Conservation (phyloP, 2,797 vertebrate species). For the Clarias platycephalus region DNA sequence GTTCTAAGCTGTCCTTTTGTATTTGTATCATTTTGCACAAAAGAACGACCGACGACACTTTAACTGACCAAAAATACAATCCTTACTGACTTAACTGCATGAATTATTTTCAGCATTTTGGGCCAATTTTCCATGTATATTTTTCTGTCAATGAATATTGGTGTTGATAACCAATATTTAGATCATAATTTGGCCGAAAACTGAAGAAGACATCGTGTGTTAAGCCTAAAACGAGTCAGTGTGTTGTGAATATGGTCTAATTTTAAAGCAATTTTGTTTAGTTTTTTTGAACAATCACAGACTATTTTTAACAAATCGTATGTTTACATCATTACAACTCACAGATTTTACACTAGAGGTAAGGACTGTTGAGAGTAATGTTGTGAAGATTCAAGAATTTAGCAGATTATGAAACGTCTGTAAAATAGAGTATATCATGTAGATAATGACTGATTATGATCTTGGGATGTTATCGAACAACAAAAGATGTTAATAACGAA, state of each 20-base stretch:
- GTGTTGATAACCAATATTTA: neutral
- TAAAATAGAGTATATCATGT: neutral
- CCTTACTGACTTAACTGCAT: neutral
- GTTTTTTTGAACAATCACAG: neutral
- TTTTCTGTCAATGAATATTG: neutral
- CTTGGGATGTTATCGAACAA: neutral
- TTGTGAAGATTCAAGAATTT: neutral
- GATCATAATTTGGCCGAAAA: neutral
- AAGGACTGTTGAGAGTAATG: neutral
- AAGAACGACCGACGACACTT: neutral
- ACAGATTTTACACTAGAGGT: neutral
- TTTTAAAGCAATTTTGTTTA: neutral
- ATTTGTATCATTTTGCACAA: neutral
- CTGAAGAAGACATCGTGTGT: neutral
- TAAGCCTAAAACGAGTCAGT: neutral
- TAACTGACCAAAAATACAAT: constrained; percentile 7
- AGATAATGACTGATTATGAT: neutral
- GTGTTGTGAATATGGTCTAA: neutral
- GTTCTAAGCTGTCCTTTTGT: neutral
- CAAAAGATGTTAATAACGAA: neutral
- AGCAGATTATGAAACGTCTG: neutral
- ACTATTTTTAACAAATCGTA: neutral
- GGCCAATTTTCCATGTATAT: neutral
- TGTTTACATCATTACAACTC: neutral
- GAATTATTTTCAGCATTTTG: neutral